Evolutionary conservation across 2,113 vertebrate species (phyloP).

Genomic region (Galeopterus variegatus): DNA sequence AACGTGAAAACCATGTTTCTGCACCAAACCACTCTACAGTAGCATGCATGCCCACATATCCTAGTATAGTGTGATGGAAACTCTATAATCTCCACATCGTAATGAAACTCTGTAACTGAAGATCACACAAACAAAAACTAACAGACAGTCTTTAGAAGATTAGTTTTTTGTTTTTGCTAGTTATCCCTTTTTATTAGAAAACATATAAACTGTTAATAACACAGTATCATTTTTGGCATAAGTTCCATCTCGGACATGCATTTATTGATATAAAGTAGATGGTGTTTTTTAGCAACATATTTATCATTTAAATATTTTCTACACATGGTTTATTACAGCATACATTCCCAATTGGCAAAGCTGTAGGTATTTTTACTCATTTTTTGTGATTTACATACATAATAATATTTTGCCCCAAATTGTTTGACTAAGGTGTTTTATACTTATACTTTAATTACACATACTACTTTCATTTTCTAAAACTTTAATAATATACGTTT

Average conservation of each 20-base stretch:
- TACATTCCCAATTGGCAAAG: slow-evolving; percentile 39
- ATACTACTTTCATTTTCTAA: not conserved
- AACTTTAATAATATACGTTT: not conserved
- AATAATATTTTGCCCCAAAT: slow-evolving; percentile 13
- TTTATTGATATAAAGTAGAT: too few relatives aligned
- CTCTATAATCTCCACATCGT: not conserved
- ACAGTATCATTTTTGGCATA: too few relatives aligned
- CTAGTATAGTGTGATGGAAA: not conserved
- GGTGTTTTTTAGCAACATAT: too few relatives aligned
- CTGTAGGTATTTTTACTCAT: not conserved
- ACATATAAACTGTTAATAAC: too few relatives aligned
- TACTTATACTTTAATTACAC: not conserved
- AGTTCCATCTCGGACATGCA: too few relatives aligned
- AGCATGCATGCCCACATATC: not conserved
- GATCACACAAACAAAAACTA: slow-evolving; percentile 55
- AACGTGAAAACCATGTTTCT: not conserved
- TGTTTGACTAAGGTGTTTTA: not conserved
- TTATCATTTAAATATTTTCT: too few relatives aligned
- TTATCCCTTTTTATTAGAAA: too few relatives aligned
- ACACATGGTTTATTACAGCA: too few relatives aligned
- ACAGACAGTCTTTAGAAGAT: not conserved
- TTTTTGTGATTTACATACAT: not conserved
- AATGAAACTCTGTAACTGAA: not conserved
- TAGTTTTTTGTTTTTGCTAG: not conserved
- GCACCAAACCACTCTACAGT: not conserved